Evolutionary conservation across 2,113 vertebrate genomes (phyloP).

Genomic region (Eublepharis macularius): DNA sequence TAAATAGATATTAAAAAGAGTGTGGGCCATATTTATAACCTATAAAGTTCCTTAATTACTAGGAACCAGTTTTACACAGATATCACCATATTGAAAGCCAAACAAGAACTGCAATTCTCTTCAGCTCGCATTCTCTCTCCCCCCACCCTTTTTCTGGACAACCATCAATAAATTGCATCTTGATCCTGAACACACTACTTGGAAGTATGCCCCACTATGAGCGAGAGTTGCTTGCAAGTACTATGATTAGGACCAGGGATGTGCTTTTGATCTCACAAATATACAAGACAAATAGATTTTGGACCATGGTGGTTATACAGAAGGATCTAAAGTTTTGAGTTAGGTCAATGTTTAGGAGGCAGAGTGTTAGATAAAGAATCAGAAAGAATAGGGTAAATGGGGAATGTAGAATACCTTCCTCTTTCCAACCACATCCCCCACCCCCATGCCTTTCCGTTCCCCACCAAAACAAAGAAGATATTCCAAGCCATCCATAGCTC

Average conservation of each 20-base stretch:
- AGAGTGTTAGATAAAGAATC: constrained; percentile 45
- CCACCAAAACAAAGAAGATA: constrained; percentile 53
- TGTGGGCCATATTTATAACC: constrained; percentile 52
- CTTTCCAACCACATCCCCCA: constrained; percentile 16
- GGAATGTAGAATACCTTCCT: constrained; percentile 60
- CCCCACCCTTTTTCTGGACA: neutral
- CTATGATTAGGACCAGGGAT: neutral
- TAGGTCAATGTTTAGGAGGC: constrained; percentile 25
- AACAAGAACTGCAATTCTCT: constrained; percentile 46
- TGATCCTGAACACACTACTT: constrained; percentile 12
- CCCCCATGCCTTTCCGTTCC: constrained; percentile 7
- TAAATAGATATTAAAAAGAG: constrained; percentile 40
- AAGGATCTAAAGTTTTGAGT: constrained; percentile 9
- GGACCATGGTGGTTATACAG: constrained; percentile 15
- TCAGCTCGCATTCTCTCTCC: neutral
- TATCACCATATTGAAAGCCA: constrained; percentile 55
- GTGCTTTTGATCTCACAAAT: neutral
- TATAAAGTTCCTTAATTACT: constrained; percentile 52
- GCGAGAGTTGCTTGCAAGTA: constrained; percentile 10
- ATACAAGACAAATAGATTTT: constrained; percentile 8
- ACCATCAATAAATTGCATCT: constrained; percentile 31
- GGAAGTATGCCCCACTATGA: neutral
- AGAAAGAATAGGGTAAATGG: constrained; percentile 57
- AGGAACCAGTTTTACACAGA: constrained; percentile 40
- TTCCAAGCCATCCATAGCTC: constrained; percentile 12